Percentiles rank a stretch among this genome's conserved stretches.
Conservation (phyloP, 2,797 vertebrate genomes). For the Morus bassanus region DNA sequence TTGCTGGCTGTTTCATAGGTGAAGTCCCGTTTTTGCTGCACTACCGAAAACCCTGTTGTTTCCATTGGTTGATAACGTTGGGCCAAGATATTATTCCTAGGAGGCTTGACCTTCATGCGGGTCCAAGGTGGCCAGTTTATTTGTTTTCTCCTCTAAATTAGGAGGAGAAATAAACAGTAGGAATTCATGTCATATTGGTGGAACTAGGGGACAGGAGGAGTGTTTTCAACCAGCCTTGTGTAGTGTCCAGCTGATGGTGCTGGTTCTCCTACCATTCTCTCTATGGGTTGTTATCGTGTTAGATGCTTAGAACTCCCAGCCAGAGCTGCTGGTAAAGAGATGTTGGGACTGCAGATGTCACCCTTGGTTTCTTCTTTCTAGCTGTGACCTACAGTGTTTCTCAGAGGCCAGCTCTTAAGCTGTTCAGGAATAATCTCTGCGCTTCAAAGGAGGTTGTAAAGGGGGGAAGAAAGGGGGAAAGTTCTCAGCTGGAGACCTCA, state of each 20-base stretch:
- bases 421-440: not conserved
- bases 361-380: not conserved
- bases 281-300: rapidly evolving
- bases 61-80: not conserved
- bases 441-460: not conserved
- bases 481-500: not conserved
- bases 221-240: not conserved
- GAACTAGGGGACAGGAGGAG: not conserved
- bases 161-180: not conserved
- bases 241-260: not conserved
- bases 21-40: not conserved
- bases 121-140: not conserved
- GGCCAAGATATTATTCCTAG: not conserved
- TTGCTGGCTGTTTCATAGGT: not conserved
- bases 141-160: not conserved
- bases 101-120: not conserved
- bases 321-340: not conserved
- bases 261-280: not conserved
- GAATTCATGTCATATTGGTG: not conserved
- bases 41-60: not conserved
- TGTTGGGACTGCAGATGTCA: not conserved
- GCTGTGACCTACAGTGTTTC: not conserved
- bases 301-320: not conserved
- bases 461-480: not conserved
- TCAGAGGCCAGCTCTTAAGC: not conserved